These are phyloP conservation scores for Antheraea pernyi DNA, from an alignment of 1,140 invertebrate species.

Conservation along the genomic window DNA sequence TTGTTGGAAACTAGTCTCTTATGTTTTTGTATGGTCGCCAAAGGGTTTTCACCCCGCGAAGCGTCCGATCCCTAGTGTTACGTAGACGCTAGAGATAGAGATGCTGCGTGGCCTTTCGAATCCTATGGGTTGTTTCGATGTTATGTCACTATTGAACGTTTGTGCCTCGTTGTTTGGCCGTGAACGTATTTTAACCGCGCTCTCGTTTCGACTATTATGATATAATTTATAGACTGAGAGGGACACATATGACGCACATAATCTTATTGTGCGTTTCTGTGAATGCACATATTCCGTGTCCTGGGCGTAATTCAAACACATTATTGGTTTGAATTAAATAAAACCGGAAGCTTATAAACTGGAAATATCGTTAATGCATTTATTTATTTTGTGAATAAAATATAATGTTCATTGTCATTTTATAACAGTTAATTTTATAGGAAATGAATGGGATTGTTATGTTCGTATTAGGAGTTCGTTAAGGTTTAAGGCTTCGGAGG, in stretches of 20 bases:
- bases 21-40: slow-evolving; percentile 52
- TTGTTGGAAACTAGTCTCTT: slow-evolving; percentile 49
- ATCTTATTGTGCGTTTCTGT: not conserved
- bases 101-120: slow-evolving; percentile 66
- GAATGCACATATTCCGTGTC: no score
- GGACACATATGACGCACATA: slow-evolving; percentile 24
- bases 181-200: slow-evolving; percentile 56
- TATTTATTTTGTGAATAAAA: no score
- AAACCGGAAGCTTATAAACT: no score
- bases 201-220: slow-evolving; percentile 35
- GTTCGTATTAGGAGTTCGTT: no score
- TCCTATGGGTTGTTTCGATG: slow-evolving; percentile 50
- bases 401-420: no score
- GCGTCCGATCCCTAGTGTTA: slow-evolving; percentile 56
- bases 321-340: no score
- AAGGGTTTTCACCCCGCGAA: slow-evolving; percentile 69
- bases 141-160: slow-evolving; percentile 70
- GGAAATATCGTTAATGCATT: no score
- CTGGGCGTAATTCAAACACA: no score
- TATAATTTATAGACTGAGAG: slow-evolving; percentile 17
- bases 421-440: no score
- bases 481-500: no score
- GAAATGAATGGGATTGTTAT: no score
- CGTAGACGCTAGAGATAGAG: slow-evolving; percentile 67
- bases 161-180: slow-evolving; percentile 60